Evolutionary conservation across 2,113 vertebrate genomes (phyloP).

Genomic region (Misgurnus anguillicaudatus): DNA sequence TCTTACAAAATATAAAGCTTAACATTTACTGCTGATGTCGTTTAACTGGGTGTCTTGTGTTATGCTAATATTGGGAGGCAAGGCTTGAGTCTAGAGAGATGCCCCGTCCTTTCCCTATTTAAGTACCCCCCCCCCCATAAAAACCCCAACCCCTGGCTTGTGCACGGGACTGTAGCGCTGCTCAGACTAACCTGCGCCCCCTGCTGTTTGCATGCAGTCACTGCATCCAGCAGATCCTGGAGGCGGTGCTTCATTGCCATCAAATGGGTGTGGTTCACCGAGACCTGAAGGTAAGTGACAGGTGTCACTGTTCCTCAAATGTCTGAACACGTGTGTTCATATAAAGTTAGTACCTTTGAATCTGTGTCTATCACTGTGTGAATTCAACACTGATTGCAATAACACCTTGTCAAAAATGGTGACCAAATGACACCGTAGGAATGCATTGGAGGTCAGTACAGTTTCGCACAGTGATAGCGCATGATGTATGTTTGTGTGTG

Average conservation of each 20-base stretch:
- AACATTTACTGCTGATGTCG: background rate
- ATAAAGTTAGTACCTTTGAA: background rate
- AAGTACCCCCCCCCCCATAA: background rate
- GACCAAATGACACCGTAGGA: background rate
- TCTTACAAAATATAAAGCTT: background rate
- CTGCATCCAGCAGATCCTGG: conserved; percentile 98
- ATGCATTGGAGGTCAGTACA: background rate
- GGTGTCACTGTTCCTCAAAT: conserved; percentile 42
- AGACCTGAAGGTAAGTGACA: conserved; percentile 94
- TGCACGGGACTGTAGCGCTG: conserved; percentile 74
- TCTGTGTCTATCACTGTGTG: conserved; percentile 40
- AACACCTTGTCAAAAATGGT: background rate
- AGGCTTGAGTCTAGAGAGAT: conserved; percentile 43
- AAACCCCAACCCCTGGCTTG: conserved; percentile 57
- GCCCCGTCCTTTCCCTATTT: background rate
- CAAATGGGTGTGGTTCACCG: conserved; percentile 98
- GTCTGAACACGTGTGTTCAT: conserved; percentile 48
- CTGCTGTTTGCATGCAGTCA: conserved; percentile 90
- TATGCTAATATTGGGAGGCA: conserved; percentile 16
- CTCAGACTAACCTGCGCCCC: conserved; percentile 79
- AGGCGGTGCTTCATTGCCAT: conserved; percentile 95
- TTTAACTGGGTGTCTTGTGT: background rate
- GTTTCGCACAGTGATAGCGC: conserved; percentile 23
- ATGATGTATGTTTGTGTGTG: background rate
- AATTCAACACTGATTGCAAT: background rate